Evolutionary conservation across 2,113 vertebrate species (phyloP), one percentile per base, ranked within the genome.

Genomic region (Marmota monax): DNA sequence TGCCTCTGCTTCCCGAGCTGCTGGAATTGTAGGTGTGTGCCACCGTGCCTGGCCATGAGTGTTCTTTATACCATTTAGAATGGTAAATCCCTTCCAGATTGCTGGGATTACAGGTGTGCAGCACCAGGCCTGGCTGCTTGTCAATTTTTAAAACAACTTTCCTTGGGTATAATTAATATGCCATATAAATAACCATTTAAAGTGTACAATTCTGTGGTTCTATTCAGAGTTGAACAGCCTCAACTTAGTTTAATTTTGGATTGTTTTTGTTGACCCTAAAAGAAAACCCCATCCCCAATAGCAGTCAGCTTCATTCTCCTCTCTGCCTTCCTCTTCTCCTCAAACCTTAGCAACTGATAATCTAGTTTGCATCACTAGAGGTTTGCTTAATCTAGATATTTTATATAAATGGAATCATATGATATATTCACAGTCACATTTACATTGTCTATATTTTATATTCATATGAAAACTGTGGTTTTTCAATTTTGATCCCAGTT

Each of bases 401-500:
- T 86, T 2, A 20, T 80, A 63, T 63, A 82, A 84, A 76, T 72
- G 25, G 9, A 84, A 45, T 73, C 39, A 53, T 80, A 9, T 23
- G 86, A 14, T 87, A 32, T 65, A 6, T 69, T 23, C 2, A 65
- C 2, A 65, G 51, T 48, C 82, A 39, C 8, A 11, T 65, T 83
- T 89, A 65, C 14, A 53, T 67, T 65, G 25, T 86, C 27, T 82
- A 1, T 58, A 39, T 74, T 84, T 63, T 76, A 77, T 79, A 27
- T 84, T 84, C 34, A 56, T 45, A 27, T 80, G 67, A 92, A 93
- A 74, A 37, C 85, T 76, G 48, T 39, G 12, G 27, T 45, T 76
- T 85, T 86, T 20, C 17, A 78, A 10, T 89, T 92, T 92, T 88
- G 45, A 82, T 88, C 42, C 63, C 39, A 89, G 14, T 87, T 87